Conservation (phyloP, 2,113 vertebrate genomes). For the Pristiophorus japonicus region DNA sequence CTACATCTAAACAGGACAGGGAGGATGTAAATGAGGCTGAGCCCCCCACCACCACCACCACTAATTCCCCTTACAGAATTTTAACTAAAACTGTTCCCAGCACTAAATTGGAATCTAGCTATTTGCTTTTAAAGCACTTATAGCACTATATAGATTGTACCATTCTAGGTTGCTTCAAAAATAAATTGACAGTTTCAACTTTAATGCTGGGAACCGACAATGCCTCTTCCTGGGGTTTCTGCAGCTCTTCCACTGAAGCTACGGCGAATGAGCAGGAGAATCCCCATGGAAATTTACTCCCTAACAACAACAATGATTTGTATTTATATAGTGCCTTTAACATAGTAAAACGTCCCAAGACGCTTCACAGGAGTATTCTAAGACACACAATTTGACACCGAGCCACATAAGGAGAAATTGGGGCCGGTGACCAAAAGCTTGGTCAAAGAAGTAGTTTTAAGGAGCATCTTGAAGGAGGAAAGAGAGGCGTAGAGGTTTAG, state of each 20-base stretch:
- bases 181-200: background rate
- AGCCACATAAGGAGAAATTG: no score
- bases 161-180: background rate
- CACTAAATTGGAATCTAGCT: background rate
- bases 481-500: no score
- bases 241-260: background rate
- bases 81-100: background rate
- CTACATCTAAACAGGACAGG: background rate
- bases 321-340: no score
- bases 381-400: no score
- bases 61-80: background rate
- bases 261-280: background rate
- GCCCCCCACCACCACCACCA: no score
- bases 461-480: no score
- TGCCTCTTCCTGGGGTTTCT: background rate
- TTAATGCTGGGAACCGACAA: background rate
- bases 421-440: no score
- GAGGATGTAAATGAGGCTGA: background rate
- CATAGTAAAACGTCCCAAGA: no score
- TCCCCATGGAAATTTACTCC: background rate
- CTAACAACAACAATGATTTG: no score
- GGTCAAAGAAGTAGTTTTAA: no score
- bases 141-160: background rate
- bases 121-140: background rate
- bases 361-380: no score